phyloP scores from a whole-genome alignment of 2,888 invertebrate genomes.

The Campaea margaritaria region DNA sequence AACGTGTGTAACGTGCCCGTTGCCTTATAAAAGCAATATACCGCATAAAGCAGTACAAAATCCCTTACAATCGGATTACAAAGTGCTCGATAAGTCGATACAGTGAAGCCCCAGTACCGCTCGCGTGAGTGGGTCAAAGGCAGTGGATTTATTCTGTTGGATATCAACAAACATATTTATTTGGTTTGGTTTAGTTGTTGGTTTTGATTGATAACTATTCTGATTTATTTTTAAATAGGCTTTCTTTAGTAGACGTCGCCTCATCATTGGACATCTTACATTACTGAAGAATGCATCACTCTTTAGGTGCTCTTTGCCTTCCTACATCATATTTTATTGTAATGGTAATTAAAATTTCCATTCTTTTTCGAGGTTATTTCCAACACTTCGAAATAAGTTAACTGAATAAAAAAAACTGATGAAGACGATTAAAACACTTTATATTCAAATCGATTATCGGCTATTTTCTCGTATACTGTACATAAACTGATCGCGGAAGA shows the following conservation, averaged over 20 bases:
- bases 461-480: too few species aligned
- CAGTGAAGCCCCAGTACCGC: constrained; percentile 56
- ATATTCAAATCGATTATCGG: too few species aligned
- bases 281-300: too few species aligned
- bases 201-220: neutral
- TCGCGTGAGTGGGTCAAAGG: constrained; percentile 62
- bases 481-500: too few species aligned
- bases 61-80: constrained; percentile 65
- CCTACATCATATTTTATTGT: too few species aligned
- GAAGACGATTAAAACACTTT: too few species aligned
- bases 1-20: constrained; percentile 27
- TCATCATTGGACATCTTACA: too few species aligned
- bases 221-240: neutral
- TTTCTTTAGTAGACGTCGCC: neutral
- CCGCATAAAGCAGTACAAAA: constrained; percentile 43
- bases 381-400: too few species aligned
- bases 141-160: constrained; percentile 51
- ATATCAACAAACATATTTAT: constrained; percentile 36
- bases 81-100: constrained; percentile 53
- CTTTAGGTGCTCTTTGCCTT: too few species aligned
- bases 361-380: too few species aligned
- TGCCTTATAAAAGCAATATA: constrained; percentile 40
- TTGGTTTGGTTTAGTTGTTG: constrained; percentile 7
- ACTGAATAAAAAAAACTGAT: too few species aligned
- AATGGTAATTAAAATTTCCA: too few species aligned